phyloP scores from a whole-genome alignment of 2,797 vertebrate genomes.

The Labeo calbasu region DNA sequence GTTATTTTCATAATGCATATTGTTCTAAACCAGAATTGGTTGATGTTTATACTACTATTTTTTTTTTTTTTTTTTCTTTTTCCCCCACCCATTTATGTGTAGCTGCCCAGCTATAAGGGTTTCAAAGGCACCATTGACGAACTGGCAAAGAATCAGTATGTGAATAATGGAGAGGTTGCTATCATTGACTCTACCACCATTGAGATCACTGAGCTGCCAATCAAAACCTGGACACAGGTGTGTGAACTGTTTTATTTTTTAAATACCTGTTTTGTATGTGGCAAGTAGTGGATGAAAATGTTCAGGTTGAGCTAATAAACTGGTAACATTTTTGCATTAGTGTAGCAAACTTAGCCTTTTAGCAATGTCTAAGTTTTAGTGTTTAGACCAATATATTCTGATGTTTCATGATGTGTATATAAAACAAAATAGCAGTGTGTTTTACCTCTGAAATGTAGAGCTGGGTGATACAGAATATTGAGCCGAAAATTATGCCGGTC shows the following conservation, averaged over 20 bases:
- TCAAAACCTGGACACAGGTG: conserved; percentile 97
- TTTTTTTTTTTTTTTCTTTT: too few relatives aligned
- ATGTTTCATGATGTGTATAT: not conserved
- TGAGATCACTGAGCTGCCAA: conserved; percentile 95
- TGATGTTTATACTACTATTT: not conserved
- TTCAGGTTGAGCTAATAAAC: not conserved
- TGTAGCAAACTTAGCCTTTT: not conserved
- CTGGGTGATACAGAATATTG: not conserved
- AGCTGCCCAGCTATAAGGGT: conserved; percentile 95
- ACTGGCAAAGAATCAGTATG: conserved; percentile 86
- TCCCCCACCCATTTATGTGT: not conserved
- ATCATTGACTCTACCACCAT: conserved; percentile 93
- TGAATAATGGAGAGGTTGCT: conserved; percentile 91
- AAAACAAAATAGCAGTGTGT: not conserved
- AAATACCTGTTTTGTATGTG: not conserved
- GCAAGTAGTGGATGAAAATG: too few relatives aligned
- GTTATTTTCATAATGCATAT: not conserved
- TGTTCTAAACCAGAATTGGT: not conserved
- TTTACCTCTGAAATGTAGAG: too few relatives aligned
- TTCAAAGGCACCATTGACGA: conserved; percentile 92
- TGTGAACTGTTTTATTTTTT: conserved; percentile 21
- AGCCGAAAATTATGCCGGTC: not conserved
- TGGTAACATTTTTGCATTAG: not conserved
- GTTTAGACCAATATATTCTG: not conserved
- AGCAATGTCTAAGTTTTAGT: not conserved